These are phyloP conservation scores for Macaria notata DNA, from an alignment of 2,888 invertebrate species.

Conservation along the genomic window DNA sequence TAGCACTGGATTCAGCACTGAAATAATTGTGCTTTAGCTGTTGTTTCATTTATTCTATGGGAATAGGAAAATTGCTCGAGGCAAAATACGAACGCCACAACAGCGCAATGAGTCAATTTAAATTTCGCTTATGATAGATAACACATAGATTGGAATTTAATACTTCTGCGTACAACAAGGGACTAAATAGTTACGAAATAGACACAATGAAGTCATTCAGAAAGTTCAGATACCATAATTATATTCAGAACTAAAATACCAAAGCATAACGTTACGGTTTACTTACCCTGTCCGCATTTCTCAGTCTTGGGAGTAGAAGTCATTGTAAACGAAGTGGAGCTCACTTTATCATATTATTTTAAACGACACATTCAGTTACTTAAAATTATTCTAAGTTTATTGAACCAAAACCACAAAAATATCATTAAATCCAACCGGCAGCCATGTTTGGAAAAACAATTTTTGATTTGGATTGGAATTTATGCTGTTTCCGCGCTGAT, in stretches of 20 bases:
- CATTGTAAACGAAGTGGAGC: constrained; percentile 58
- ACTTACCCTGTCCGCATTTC: constrained; percentile 76
- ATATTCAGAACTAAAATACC: constrained; percentile 15
- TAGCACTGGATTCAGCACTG: too few species aligned
- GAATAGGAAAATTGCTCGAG: too few species aligned
- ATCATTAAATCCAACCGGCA: constrained; percentile 72
- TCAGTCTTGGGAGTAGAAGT: constrained; percentile 79
- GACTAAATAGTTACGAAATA: too few species aligned
- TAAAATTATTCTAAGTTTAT: constrained; percentile 41
- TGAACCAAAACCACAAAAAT: constrained; percentile 59
- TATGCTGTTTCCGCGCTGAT: neutral
- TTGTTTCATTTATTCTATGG: too few species aligned
- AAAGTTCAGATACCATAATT: constrained; percentile 2
- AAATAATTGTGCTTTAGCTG: too few species aligned
- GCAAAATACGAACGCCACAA: too few species aligned
- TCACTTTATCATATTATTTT: constrained; percentile 70
- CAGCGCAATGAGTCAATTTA: too few species aligned
- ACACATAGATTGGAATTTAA: too few species aligned
- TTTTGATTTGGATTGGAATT: constrained; percentile 5
- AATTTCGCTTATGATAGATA: too few species aligned
- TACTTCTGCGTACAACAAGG: too few species aligned
- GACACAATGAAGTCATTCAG: neutral
- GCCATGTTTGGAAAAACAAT: constrained; percentile 67
- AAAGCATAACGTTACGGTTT: constrained; percentile 44
- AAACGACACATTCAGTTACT: constrained; percentile 37